A percentile compares a stretch with the other conserved stretches of the same genome.
phyloP scores from a whole-genome alignment of 2,888 invertebrate species.

The Monochamus alternatus region DNA sequence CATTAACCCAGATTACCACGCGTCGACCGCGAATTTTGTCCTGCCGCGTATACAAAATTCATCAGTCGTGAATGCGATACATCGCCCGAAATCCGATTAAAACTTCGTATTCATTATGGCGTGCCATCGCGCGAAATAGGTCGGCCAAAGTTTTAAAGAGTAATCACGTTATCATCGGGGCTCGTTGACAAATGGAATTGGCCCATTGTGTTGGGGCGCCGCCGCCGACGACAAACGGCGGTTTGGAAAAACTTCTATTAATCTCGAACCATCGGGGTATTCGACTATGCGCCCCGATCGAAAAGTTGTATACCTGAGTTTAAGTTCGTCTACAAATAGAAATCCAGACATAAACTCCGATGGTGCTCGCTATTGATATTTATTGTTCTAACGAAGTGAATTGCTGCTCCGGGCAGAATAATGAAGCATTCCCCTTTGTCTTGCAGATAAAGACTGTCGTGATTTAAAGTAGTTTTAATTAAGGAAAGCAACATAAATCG shows the following conservation, averaged over 20 bases:
- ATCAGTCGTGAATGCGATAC: conserved; percentile 8
- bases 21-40: neutral
- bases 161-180: conserved; percentile 30
- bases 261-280: conserved; percentile 14
- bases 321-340: conserved; percentile 16
- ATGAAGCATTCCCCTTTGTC: no score
- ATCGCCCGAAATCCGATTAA: conserved; percentile 22
- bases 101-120: conserved; percentile 22
- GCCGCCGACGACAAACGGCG: neutral
- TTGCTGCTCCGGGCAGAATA: neutral
- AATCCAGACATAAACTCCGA: neutral
- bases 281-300: conserved; percentile 20
- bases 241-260: conserved; percentile 24
- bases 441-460: no score
- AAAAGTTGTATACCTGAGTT: conserved; percentile 36
- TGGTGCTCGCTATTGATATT: conserved; percentile 8
- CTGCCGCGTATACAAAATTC: conserved; percentile 3
- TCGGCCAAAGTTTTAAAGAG: conserved; percentile 20
- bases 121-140: conserved; percentile 8
- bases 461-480: no score
- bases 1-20: neutral
- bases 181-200: conserved; percentile 36
- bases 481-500: no score
- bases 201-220: conserved; percentile 18
- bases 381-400: conserved; percentile 23